These are phyloP conservation scores for Lagorchestes hirsutus DNA, from an alignment of 2,797 vertebrate species.

Conservation along the genomic window DNA sequence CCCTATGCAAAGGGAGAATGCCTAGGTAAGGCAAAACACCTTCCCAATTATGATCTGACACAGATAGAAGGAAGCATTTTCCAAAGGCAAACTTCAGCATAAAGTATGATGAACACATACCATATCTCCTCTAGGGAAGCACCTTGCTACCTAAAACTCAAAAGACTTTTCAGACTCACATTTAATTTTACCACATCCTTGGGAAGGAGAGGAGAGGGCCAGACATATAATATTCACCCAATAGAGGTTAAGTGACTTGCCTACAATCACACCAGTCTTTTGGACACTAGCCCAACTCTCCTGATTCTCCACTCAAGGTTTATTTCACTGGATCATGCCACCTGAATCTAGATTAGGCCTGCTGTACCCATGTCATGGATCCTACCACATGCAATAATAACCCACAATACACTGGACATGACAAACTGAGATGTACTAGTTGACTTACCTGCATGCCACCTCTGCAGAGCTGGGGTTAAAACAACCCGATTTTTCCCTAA, in stretches of 20 bases:
- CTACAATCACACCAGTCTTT: background rate
- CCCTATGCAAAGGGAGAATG: background rate
- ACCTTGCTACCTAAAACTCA: background rate
- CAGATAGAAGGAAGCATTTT: background rate
- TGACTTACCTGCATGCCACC: background rate
- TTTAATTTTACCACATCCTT: background rate
- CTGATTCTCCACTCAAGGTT: background rate
- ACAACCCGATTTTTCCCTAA: slow-evolving; percentile 42
- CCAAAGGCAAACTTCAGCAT: background rate
- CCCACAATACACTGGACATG: background rate
- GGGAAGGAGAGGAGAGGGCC: background rate
- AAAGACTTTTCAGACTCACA: background rate
- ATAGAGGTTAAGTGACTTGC: background rate
- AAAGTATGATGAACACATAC: background rate
- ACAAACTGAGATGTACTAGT: background rate
- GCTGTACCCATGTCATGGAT: background rate
- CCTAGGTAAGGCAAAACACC: background rate
- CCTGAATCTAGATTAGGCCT: background rate
- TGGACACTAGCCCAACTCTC: background rate
- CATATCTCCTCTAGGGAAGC: background rate
- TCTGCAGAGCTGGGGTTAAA: slow-evolving; percentile 3
- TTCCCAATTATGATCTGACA: background rate
- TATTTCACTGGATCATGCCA: background rate
- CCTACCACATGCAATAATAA: background rate
- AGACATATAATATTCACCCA: background rate